Base-by-base conservation (phyloP, 2,797 vertebrate species). In the Yasuhikotakia modesta region DNA sequence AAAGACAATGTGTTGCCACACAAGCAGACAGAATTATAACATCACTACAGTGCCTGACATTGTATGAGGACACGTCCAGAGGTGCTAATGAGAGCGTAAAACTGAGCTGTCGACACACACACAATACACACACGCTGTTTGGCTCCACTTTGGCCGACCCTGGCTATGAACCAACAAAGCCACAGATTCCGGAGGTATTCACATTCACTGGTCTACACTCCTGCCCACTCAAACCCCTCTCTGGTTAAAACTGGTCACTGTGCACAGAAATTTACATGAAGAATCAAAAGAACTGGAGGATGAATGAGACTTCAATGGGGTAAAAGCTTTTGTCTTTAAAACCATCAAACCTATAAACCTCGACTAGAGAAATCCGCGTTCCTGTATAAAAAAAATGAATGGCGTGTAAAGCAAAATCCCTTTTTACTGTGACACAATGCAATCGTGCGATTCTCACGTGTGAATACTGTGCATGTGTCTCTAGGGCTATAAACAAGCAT, bases 141-240 rank as follows among this genome's bases (percentile, higher is more conserved):
- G 73, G 70, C 72, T 76, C 79, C 70, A 39, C 48, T 73, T 58
- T 75, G 66, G 53, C 76, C 72, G 43, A 80, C 77, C 75, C 83
- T 66, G 46, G 43, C 67, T 76, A 55, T 73, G 48, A 76, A 77
- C 73, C 73, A 53, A 70, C 80, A 82, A 79, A 73, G 72, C 78
- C 80, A 27, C 21, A 70, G 83, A 84, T 84, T 84, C 83, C 83
- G 65, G 75, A 19, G 64, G 55, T 67, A 73, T 68, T 76, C 81
- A 83, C 22, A 52, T 61, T 64, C 77, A 24, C 46, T 73, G 52
- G 63, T 76, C 67, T 76, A 70, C 75, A 79, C 80, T 71, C 52
- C 45, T 24, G 48, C 64, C 24, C 67, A 80, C 76, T 80, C 66
- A 32, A 63, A 80, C 65, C 80, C 39, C 70, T 63, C 78, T 64